A percentile compares a stretch with the other conserved stretches of the same genome.
These are phyloP conservation scores for Drosophila tripunctata DNA, from an alignment of 2,888 invertebrate species.

Conservation along the genomic window DNA sequence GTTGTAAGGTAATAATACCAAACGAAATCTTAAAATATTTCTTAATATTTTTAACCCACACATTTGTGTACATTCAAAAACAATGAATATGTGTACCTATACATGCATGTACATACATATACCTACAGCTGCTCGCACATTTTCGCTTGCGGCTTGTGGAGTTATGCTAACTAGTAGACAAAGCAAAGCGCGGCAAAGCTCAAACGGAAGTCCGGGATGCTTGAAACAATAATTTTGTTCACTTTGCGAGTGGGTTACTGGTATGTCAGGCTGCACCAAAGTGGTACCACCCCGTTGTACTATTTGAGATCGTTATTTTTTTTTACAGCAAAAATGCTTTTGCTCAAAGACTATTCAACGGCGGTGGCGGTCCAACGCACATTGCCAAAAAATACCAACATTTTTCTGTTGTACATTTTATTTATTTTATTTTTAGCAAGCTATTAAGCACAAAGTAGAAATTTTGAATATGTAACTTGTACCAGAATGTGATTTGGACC, in stretches of 20 bases:
- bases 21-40: slow-evolving; percentile 41
- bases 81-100: not conserved
- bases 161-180: slow-evolving; percentile 71
- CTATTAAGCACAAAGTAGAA: slow-evolving; percentile 59
- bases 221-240: slow-evolving; percentile 72
- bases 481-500: not conserved
- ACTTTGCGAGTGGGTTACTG: slow-evolving; percentile 70
- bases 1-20: not conserved
- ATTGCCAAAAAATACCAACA: slow-evolving; percentile 71
- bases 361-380: slow-evolving; percentile 51
- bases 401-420: slow-evolving; percentile 18
- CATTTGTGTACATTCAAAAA: not conserved
- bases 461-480: slow-evolving; percentile 59
- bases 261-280: slow-evolving; percentile 34
- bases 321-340: slow-evolving; percentile 64
- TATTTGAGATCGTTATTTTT: slow-evolving; percentile 46
- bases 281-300: slow-evolving; percentile 4
- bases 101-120: not conserved
- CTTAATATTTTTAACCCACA: slow-evolving; percentile 14
- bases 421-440: slow-evolving; percentile 7
- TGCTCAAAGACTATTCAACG: slow-evolving; percentile 35
- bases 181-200: slow-evolving; percentile 50
- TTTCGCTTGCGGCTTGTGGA: slow-evolving; percentile 66
- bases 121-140: slow-evolving; percentile 33
- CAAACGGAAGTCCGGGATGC: slow-evolving; percentile 45